Base-by-base conservation (phyloP, 2,888 invertebrate genomes). In the Vanessa cardui region DNA sequence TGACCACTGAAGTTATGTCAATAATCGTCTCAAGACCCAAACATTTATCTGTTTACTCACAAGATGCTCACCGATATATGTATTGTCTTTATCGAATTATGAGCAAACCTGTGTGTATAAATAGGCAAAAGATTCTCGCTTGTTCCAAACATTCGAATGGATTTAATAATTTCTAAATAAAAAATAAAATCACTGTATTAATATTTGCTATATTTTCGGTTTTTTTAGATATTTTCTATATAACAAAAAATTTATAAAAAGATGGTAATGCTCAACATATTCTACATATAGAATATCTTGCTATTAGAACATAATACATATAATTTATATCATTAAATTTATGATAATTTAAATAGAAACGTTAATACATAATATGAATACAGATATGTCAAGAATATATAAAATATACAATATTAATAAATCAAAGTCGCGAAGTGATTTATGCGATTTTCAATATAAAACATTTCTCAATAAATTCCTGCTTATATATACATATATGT, bases 1-100 rank as follows among this genome's bases (percentile, higher is more conserved):
- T 74, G 74, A 76, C 74, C 72, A 72, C 68, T 74, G 72, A 76
- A 83, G 82, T 85, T 84, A 83, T 87, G 85, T 86, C 87, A 88
- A 87, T 83, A 87, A 73, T 75, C 73, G 76, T 77, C 68, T 47
- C 59, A 68, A 69, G 60, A 54, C n/a, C 62, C 59, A 71, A 65
- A 65, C 65, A 65, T 26, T 74, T 78, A 77, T 77, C 74, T 76
- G 78, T 72, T 74, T 73, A 69, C 77, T 69, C 70, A 73, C 8
- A 50, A 62, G 33, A 69, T 69, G 46, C 39, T 4, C 4, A 39
- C 9, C 4, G 0, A 39, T 39, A 9, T 39, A 39, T 39, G 7
- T 33, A 39, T 39, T 26, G 26, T 26, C 9, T 39, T 12, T 39
- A 39, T 39, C 39, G 12, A 39, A 39, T 39, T 39, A 39, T 26